Evolutionary conservation across 2,113 vertebrate genomes (phyloP).

Genomic region (Trogon melanurus): DNA sequence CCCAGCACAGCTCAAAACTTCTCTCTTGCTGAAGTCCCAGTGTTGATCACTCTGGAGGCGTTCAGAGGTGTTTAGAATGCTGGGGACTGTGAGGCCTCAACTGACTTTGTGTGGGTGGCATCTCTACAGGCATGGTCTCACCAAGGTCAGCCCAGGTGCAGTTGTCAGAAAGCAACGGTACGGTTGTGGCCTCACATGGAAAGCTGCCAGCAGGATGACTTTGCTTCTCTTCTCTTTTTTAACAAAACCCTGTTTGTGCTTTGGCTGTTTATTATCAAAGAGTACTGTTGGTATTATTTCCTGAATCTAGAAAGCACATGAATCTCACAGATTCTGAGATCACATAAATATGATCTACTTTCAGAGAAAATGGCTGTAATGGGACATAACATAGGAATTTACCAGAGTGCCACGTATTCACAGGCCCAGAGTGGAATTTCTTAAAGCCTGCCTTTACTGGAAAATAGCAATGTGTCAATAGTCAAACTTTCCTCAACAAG

Average conservation of each 20-base stretch:
- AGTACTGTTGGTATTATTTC: background rate
- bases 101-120: background rate
- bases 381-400: background rate
- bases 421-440: background rate
- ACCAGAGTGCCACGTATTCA: background rate
- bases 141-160: background rate
- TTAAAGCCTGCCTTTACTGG: background rate
- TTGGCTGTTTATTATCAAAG: background rate
- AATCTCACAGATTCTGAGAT: background rate
- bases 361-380: background rate
- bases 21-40: background rate
- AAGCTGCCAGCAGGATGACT: background rate
- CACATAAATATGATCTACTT: fast-evolving
- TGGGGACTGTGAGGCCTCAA: background rate
- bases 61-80: background rate
- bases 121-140: fast-evolving
- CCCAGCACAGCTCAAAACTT: background rate
- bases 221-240: background rate
- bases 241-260: background rate
- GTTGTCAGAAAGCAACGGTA: background rate
- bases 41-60: fast-evolving
- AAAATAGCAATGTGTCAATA: background rate
- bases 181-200: background rate
- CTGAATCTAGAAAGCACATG: background rate
- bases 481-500: background rate